Evolutionary conservation across 2,888 invertebrate genomes (phyloP), one percentile per base, ranked within the genome.

Genomic region (Cotesia congregata): DNA sequence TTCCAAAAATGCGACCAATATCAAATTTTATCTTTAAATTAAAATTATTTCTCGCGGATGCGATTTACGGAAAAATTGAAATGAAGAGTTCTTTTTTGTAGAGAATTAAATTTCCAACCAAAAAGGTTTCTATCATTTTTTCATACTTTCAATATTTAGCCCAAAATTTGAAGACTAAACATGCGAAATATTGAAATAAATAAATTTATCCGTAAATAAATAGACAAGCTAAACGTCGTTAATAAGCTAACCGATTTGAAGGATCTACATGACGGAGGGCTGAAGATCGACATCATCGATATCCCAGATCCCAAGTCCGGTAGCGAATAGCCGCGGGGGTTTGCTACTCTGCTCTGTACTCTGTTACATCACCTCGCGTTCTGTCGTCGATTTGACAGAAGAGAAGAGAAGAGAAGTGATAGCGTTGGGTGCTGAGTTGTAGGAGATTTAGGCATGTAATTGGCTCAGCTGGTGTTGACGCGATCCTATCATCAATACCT

Each of bases 391-490:
- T 30, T 30, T 30, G 30, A 30, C 30, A 30, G 67, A 71, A 71
- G 75, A 78, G 81, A 75, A 78, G 77, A 50, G 9, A 7, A 9
- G 9, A 9, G 50, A 50, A 50, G 50, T 50, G 50, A 50, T 6
- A 50, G 50, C 9, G 12, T 30, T 30, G 50, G 12, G 50, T 50
- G 50, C 20, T 73, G 80, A 85, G 80, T 86, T 83, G 83, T 30
- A 79, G 82, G 87, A 88, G 89, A 89, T 89, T 89, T 88, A 88
- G 87, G 85, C 88, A 87, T 90, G 91, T 92, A 92, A 92, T 92
- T 92, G 92, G 92, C 91, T 92, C 92, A 92, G 92, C 91, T 92
- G 92, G 91, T 91, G 91, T 90, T 90, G 91, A 91, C 91, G 91
- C 90, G 90, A 90, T 90, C 90, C 90, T 91, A 91, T 92, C 91